These are phyloP conservation scores for Hylaeus volcanicus DNA, from an alignment of 1,140 invertebrate species.

Conservation along the genomic window DNA sequence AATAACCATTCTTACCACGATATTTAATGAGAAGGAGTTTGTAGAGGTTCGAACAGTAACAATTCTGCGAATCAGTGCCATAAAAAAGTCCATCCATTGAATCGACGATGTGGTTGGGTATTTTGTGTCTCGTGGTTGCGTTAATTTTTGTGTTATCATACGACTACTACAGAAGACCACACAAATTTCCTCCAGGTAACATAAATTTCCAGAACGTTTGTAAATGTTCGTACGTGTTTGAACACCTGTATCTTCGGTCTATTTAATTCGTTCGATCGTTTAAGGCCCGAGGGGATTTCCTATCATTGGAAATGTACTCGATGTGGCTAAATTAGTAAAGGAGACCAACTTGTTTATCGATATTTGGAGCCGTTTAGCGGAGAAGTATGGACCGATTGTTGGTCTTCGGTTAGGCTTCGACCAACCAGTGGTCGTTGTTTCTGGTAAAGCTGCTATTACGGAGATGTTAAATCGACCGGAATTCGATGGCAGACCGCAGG, in stretches of 20 bases:
- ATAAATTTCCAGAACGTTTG: neutral
- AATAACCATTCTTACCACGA: too few relatives aligned
- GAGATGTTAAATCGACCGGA: slow-evolving; percentile 72
- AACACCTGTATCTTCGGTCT: too few relatives aligned
- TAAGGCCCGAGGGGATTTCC: slow-evolving; percentile 74
- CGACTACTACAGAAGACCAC: neutral
- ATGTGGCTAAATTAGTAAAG: slow-evolving; percentile 69
- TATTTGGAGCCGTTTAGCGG: slow-evolving; percentile 67
- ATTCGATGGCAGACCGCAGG: slow-evolving; percentile 75
- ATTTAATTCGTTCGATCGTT: slow-evolving; percentile 3
- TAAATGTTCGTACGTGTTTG: too few relatives aligned
- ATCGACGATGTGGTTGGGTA: slow-evolving; percentile 39
- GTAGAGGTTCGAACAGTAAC: neutral
- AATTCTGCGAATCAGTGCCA: neutral
- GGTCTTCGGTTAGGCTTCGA: slow-evolving; percentile 68
- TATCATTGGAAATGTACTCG: slow-evolving; percentile 72
- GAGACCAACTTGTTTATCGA: slow-evolving; percentile 68
- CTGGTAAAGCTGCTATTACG: slow-evolving; percentile 70
- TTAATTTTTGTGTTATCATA: slow-evolving; percentile 24
- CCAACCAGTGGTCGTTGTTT: slow-evolving; percentile 70
- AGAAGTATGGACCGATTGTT: slow-evolving; percentile 74
- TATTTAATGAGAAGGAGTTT: too few relatives aligned
- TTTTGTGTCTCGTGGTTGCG: slow-evolving; percentile 12
- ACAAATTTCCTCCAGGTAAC: slow-evolving; percentile 46
- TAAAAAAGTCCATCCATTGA: neutral